A percentile compares a stretch with the other conserved stretches of the same genome.
These are phyloP conservation scores for Spisula solida DNA, from an alignment of 2,888 invertebrate genomes.

Conservation along the genomic window DNA sequence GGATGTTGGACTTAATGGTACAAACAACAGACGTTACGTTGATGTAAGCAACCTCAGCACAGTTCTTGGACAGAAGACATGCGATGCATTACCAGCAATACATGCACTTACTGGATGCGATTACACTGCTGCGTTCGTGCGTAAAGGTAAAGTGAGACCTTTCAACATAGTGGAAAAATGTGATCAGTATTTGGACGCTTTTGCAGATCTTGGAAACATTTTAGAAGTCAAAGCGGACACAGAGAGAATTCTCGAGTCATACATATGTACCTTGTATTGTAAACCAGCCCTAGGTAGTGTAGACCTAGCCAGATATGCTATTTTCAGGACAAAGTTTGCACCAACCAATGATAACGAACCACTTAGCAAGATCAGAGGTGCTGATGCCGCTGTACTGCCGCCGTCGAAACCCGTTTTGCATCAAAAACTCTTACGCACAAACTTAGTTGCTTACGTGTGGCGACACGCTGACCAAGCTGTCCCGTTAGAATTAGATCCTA, in stretches of 20 bases:
- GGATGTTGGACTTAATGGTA: no score
- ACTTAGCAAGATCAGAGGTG: constrained; percentile 30
- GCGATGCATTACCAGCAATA: constrained; percentile 27
- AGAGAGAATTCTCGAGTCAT: constrained; percentile 9
- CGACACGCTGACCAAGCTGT: neutral
- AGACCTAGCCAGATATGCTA: constrained; percentile 17
- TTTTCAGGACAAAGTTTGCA: constrained; percentile 34
- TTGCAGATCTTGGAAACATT: neutral
- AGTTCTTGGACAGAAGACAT: neutral
- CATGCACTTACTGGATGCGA: constrained; percentile 54
- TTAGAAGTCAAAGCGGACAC: neutral
- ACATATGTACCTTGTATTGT: constrained; percentile 33
- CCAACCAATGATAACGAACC: constrained; percentile 27
- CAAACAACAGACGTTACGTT: no score
- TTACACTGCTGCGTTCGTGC: constrained; percentile 25
- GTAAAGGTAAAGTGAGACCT: constrained; percentile 29
- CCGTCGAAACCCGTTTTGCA: constrained; percentile 25
- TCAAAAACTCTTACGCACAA: constrained; percentile 9
- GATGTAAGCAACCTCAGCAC: neutral
- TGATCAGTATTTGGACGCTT: neutral
- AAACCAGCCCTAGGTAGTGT: neutral
- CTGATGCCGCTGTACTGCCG: constrained; percentile 27
- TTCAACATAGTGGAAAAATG: constrained; percentile 8
- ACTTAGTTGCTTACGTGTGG: constrained; percentile 33
- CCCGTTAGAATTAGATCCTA: neutral